These are phyloP conservation scores for Cantharis flavilabris DNA, from an alignment of 2,888 invertebrate genomes.

Conservation along the genomic window DNA sequence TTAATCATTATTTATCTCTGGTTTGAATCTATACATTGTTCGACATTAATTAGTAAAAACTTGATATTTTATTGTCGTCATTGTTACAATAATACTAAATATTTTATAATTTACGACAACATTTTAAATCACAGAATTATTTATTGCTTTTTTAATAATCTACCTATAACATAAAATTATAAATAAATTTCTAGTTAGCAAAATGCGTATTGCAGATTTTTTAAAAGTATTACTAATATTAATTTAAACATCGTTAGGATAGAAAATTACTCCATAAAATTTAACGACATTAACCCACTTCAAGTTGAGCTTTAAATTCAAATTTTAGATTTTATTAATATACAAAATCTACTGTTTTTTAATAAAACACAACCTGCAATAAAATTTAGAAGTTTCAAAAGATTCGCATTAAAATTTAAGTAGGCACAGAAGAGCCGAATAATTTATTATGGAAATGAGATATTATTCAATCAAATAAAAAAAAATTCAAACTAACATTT, in stretches of 20 bases:
- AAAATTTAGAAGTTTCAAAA: neutral
- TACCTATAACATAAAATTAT: neutral
- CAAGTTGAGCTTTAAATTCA: constrained; percentile 22
- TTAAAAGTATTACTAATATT: neutral
- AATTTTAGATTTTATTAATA: constrained; percentile 9
- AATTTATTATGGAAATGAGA: neutral
- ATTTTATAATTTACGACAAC: constrained; percentile 3
- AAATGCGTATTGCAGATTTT: neutral
- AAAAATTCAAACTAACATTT: neutral
- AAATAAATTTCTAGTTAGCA: neutral
- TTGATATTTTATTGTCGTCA: constrained; percentile 17
- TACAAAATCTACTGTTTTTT: neutral
- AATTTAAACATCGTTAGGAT: constrained; percentile 23
- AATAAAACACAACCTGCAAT: neutral
- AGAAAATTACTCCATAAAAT: constrained; percentile 27
- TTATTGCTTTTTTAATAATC: neutral
- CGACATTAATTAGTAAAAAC: constrained; percentile 18
- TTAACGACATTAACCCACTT: constrained; percentile 26
- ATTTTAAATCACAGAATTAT: constrained; percentile 12
- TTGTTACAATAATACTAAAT: constrained; percentile 18
- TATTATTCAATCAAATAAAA: neutral
- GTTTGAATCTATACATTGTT: constrained; percentile 14
- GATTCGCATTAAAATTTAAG: neutral
- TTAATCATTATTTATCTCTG: constrained; percentile 19
- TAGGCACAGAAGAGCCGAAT: neutral